Evolutionary conservation across 2,888 invertebrate species (phyloP).

Genomic region (Escarpia spicata): DNA sequence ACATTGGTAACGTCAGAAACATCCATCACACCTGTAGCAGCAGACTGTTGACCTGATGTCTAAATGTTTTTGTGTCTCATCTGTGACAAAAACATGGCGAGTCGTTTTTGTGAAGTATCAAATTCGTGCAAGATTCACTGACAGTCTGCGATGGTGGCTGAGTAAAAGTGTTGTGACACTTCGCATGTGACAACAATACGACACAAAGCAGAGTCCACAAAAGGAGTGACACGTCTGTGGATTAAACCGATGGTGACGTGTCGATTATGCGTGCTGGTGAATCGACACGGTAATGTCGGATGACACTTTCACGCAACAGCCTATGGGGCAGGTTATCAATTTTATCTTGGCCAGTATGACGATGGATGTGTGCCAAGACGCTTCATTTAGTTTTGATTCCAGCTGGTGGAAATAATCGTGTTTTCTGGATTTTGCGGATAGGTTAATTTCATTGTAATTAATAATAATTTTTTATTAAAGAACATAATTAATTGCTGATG

Average conservation of each 20-base stretch:
- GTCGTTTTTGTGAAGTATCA: neutral
- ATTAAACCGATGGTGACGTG: neutral
- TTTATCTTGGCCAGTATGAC: neutral
- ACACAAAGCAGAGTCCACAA: neutral
- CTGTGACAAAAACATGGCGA: neutral
- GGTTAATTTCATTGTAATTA: neutral
- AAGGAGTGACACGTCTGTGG: neutral
- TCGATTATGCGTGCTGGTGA: neutral
- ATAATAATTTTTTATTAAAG: neutral
- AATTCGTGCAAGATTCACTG: neutral
- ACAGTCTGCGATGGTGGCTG: neutral
- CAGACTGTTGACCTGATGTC: neutral
- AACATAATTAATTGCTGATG: neutral
- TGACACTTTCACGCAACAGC: neutral
- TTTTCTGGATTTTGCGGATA: neutral
- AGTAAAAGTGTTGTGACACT: neutral
- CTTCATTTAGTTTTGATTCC: neutral
- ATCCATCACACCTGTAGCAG: neutral
- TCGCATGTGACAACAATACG: neutral
- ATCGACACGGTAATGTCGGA: neutral
- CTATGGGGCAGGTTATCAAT: neutral
- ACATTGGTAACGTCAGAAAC: neutral
- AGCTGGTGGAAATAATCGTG: too few species aligned
- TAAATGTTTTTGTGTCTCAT: neutral
- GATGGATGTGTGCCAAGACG: neutral